These are phyloP conservation scores for Chrysotoxum bicinctum DNA, from an alignment of 2,888 invertebrate species.

Conservation along the genomic window DNA sequence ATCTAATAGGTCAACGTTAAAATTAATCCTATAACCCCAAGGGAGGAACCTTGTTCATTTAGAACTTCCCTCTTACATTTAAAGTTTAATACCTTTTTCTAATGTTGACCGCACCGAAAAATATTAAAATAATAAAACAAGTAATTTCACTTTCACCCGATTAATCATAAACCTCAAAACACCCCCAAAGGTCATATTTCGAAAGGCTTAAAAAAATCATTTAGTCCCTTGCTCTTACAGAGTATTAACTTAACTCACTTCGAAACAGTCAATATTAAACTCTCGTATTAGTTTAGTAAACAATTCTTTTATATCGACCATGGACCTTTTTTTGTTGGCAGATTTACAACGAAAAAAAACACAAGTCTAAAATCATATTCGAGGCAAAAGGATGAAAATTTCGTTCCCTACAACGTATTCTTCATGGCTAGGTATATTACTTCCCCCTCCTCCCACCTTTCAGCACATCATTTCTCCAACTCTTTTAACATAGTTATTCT, in stretches of 20 bases:
- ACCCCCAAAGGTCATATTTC: slow-evolving; percentile 19
- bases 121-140: slow-evolving; percentile 19
- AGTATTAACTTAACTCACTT: slow-evolving; percentile 9
- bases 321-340: not conserved
- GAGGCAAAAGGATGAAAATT: not conserved
- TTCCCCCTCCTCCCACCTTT: not conserved
- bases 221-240: not conserved
- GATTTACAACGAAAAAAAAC: not conserved
- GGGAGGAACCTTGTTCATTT: not conserved
- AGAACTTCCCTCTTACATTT: not conserved
- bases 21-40: not conserved
- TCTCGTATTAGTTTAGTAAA: slow-evolving; percentile 11
- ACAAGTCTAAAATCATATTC: not conserved
- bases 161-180: slow-evolving; percentile 16
- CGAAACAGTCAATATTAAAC: not conserved
- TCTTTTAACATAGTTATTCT: not conserved
- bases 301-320: not conserved
- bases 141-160: slow-evolving; percentile 8
- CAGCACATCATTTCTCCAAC: not conserved
- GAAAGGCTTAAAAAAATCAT: not conserved
- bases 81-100: not conserved
- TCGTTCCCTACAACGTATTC: not conserved
- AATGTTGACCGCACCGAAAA: not conserved
- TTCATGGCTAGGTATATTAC: not conserved
- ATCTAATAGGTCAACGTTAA: not conserved